Evolutionary conservation across 64 coral and sea anemone genomes (phyloP).

Genomic region (Anthopleura sola): DNA sequence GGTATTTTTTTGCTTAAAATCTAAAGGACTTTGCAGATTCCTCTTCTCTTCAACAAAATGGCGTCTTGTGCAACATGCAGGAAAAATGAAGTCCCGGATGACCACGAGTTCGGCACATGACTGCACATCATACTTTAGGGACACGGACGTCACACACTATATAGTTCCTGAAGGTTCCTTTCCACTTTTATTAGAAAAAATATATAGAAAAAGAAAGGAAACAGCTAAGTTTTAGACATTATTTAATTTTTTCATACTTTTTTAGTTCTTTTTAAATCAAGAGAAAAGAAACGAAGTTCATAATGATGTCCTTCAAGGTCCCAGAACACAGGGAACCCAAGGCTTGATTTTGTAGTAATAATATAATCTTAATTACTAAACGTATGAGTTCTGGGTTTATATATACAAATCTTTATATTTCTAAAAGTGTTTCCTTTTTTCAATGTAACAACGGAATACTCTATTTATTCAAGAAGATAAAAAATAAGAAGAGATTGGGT

Average conservation of each 20-base stretch:
- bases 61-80: conserved; percentile 26
- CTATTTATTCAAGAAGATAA: no score
- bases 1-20: conserved; percentile 12
- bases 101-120: conserved; percentile 31
- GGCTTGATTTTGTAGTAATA: neutral
- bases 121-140: neutral
- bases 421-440: no score
- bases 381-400: neutral
- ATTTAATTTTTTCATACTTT: neutral
- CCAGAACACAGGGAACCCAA: neutral
- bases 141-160: neutral
- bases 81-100: conserved; percentile 58
- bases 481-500: neutral
- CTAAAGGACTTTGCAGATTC: neutral
- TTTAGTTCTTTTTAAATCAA: neutral
- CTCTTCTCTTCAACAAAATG: conserved; percentile 50
- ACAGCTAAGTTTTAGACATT: no score
- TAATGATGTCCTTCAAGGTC: neutral
- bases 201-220: neutral
- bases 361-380: neutral
- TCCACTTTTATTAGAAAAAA: neutral
- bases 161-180: neutral
- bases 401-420: neutral
- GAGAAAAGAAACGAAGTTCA: neutral
- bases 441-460: no score